Percentiles rank a stretch among this genome's conserved stretches.
Conservation (phyloP, 2,113 vertebrate species). For the Caracal caracal region DNA sequence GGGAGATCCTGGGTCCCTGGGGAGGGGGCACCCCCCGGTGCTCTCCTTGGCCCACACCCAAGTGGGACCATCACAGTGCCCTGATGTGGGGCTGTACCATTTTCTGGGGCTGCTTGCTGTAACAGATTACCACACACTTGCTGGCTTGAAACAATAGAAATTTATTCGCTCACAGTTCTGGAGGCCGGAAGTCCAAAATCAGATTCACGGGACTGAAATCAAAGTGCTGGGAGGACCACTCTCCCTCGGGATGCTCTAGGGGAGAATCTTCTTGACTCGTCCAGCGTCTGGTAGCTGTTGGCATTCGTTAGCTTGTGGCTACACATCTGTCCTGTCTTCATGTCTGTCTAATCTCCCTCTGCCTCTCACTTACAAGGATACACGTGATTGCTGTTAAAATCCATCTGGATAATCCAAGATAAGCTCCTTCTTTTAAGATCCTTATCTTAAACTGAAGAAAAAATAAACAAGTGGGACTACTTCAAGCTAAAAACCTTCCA, state of each 20-base stretch:
- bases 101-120: not conserved
- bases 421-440: not conserved
- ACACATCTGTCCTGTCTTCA: not conserved
- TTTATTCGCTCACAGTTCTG: not conserved
- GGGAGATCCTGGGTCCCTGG: not conserved
- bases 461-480: not conserved
- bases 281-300: not conserved
- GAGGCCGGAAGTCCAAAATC: not conserved
- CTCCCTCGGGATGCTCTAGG: not conserved
- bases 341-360: not conserved
- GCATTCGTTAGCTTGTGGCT: not conserved
- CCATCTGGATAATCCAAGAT: not conserved
- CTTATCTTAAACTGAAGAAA: not conserved
- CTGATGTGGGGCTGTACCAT: not conserved
- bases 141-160: not conserved
- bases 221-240: not conserved
- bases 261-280: not conserved
- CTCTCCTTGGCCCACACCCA: not conserved
- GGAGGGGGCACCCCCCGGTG: too few species aligned
- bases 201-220: not conserved
- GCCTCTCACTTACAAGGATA: not conserved
- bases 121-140: not conserved
- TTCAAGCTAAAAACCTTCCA: not conserved
- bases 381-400: not conserved
- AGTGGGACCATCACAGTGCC: not conserved